These are phyloP conservation scores for Pangasius sanitwongsei DNA, from an alignment of 2,797 vertebrate genomes.

Conservation along the genomic window DNA sequence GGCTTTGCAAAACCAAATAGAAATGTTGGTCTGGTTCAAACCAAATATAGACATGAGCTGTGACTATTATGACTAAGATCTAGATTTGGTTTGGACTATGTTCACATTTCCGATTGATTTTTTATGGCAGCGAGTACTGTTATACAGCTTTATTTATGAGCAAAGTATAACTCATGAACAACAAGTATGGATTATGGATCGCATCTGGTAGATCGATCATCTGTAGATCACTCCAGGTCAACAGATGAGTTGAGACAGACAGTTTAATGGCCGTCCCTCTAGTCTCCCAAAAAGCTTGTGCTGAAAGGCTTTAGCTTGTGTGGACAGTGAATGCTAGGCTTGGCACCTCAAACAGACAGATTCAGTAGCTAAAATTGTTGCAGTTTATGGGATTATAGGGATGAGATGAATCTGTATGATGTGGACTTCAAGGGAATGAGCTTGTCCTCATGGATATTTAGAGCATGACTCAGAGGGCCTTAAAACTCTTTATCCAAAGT, in stretches of 20 bases:
- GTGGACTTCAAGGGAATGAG: not conserved
- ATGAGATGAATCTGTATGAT: not conserved
- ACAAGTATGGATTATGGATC: not conserved
- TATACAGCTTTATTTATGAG: no score
- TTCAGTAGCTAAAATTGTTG: not conserved
- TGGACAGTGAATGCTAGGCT: not conserved
- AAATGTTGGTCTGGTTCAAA: not conserved
- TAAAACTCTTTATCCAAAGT: not conserved
- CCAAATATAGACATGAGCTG: constrained; percentile 11
- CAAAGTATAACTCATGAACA: not conserved
- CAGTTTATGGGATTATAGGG: not conserved
- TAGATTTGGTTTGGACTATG: constrained; percentile 10
- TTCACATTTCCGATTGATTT: not conserved
- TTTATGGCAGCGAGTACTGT: not conserved
- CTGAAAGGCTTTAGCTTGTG: constrained; percentile 5
- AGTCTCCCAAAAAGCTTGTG: not conserved
- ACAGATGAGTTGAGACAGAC: not conserved
- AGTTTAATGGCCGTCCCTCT: not conserved
- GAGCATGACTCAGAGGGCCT: not conserved
- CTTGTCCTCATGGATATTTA: not conserved
- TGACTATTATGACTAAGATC: constrained; percentile 9
- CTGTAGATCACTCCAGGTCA: not conserved
- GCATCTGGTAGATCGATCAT: not conserved
- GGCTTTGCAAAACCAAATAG: constrained; percentile 18
- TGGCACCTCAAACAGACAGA: constrained; percentile 1